These are phyloP conservation scores for Rhagophthalmus giganteus DNA, from an alignment of 2,888 invertebrate genomes.

Conservation along the genomic window DNA sequence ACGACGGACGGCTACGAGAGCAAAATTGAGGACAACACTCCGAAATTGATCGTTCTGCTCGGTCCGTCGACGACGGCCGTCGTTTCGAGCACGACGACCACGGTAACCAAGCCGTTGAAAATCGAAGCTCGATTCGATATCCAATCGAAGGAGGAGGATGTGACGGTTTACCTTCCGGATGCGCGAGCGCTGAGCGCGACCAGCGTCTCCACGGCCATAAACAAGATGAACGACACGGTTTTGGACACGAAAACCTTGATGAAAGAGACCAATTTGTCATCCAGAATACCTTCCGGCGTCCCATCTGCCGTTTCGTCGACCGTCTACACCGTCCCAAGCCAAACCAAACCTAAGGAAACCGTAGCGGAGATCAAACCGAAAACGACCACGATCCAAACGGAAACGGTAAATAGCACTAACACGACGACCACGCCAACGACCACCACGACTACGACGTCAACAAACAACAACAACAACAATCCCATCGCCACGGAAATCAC, in stretches of 20 bases:
- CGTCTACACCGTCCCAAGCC: background rate
- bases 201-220: constrained; percentile 53
- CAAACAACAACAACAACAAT: background rate
- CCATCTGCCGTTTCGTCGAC: background rate
- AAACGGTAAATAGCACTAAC: background rate
- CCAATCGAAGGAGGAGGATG: constrained; percentile 34
- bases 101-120: constrained; percentile 52
- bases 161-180: constrained; percentile 37
- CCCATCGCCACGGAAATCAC: background rate
- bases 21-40: background rate
- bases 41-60: background rate
- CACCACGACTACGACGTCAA: background rate
- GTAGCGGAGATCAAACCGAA: background rate
- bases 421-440: background rate
- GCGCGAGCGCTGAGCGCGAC: constrained; percentile 51
- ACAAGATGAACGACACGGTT: constrained; percentile 54
- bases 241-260: constrained; percentile 51
- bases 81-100: constrained; percentile 52
- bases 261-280: constrained; percentile 47
- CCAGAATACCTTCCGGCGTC: constrained; percentile 28
- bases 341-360: background rate
- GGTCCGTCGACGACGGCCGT: constrained; percentile 47
- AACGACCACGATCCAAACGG: background rate
- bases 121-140: constrained; percentile 49
- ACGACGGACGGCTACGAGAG: background rate